Conservation (phyloP, 1,140 invertebrate genomes). For the Araneus ventricosus region DNA sequence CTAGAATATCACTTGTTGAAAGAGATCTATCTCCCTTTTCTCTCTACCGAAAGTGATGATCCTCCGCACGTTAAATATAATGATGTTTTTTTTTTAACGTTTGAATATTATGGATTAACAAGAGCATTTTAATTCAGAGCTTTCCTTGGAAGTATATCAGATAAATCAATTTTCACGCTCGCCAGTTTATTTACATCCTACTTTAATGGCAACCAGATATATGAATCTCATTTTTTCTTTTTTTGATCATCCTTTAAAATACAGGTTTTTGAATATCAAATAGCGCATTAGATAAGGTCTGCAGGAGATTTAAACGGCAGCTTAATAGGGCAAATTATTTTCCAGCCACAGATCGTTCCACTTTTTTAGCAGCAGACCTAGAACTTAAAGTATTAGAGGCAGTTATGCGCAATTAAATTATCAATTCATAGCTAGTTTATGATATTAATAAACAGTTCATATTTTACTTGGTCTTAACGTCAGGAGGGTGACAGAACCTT, state of each 20-base stretch:
- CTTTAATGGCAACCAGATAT: constrained; percentile 59
- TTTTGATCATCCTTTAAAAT: constrained; percentile 67
- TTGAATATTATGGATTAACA: constrained; percentile 63
- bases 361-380: constrained; percentile 47
- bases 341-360: background rate
- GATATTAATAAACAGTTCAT: constrained; percentile 73
- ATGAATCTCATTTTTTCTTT: constrained; percentile 70
- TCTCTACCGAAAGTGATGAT: background rate
- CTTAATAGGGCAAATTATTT: constrained; percentile 62
- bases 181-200: constrained; percentile 50
- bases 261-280: constrained; percentile 68
- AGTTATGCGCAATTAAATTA: constrained; percentile 63
- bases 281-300: constrained; percentile 61
- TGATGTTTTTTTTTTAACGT: constrained; percentile 15
- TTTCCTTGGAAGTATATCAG: background rate
- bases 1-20: constrained; percentile 2
- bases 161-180: constrained; percentile 53
- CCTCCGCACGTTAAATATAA: background rate
- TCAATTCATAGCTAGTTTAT: constrained; percentile 61
- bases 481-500: background rate
- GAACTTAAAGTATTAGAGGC: constrained; percentile 66
- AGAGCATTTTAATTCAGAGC: constrained; percentile 56
- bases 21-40: background rate
- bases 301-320: constrained; percentile 41
- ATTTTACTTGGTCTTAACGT: constrained; percentile 20